Evolutionary conservation across 2,113 vertebrate genomes (phyloP), one percentile per base, ranked within the genome.

Genomic region (Desmodus rotundus): DNA sequence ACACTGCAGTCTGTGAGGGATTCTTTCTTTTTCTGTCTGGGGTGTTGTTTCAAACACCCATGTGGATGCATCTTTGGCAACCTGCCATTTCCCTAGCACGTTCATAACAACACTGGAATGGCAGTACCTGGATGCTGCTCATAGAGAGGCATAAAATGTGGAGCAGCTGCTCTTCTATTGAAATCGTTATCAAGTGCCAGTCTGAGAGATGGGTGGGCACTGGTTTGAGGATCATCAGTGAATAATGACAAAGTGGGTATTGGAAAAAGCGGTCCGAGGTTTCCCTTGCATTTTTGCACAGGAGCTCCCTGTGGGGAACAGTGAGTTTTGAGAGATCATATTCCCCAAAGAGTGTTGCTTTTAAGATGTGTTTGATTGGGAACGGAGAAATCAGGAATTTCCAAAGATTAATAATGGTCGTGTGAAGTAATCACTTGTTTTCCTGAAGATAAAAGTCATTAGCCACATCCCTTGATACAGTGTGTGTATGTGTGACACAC

Each of bases 71-170:
- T 95, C 89, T 91, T 85, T 94, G 97, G 96, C 96, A 89, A 76
- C 24, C 45, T 45, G 89, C 93, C 96, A 89, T 77, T 81, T 94
- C 61, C 78, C 68, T 33, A 82, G 65, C 68, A 63, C 56, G 78
- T 97, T 97, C 86, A 96, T 95, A 96, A 97, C 95, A 96, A 93
- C 96, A 88, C 73, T 72, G 94, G 38, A 97, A 95, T 94, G 78
- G 88, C 77, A 74, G 73, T 93, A 97, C 96, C 93, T 96, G 94
- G 92, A 81, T 76, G 36, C 73, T 68, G 20, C 54, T 93, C 78
- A 76, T 36, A 87, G 83, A 94, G 45, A 94, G 28, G 50, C 41
- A 26, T 61, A 13, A 33, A 28, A 93, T 87, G 14, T 33, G 70
- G 63, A 93, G 50, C 86, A 94, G 74, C 96, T 96, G 96, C 76